Evolutionary conservation across 1,140 invertebrate species (phyloP).

Genomic region (Drosophila lacteicornis): DNA sequence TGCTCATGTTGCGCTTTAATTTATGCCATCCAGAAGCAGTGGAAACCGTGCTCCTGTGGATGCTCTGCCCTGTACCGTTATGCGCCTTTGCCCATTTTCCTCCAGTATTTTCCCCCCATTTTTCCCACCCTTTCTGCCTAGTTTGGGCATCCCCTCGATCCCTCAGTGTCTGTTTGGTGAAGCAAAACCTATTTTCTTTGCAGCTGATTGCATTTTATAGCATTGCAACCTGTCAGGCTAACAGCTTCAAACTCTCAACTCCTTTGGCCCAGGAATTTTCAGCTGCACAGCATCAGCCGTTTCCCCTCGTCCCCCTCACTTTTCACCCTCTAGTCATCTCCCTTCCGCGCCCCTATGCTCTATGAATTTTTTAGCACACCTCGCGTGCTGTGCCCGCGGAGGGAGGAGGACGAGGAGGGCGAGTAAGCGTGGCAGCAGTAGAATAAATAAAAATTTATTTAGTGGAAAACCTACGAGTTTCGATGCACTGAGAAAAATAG

Average conservation of each 20-base stretch:
- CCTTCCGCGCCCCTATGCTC: neutral
- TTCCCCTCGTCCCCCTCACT: neutral
- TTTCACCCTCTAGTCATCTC: neutral
- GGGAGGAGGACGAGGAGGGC: neutral
- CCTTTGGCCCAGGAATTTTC: conserved; percentile 47
- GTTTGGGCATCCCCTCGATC: conserved; percentile 3
- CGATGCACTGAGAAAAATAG: conserved; percentile 17
- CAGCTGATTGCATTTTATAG: conserved; percentile 82
- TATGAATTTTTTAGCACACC: conserved; percentile 72
- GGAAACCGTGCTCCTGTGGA: conserved; percentile 19
- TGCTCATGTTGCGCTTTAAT: conserved; percentile 66
- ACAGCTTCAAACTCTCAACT: conserved; percentile 40
- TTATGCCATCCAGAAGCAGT: conserved; percentile 63
- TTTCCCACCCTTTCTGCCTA: neutral
- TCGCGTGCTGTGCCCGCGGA: conserved; percentile 23
- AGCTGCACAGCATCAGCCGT: conserved; percentile 12
- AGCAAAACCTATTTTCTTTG: conserved; percentile 79
- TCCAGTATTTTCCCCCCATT: conserved; percentile 5
- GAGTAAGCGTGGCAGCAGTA: conserved; percentile 8
- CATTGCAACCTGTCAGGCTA: conserved; percentile 57
- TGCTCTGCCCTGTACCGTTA: conserved; percentile 11
- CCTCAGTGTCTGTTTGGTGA: conserved; percentile 42
- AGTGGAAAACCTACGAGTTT: conserved; percentile 49
- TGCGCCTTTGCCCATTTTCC: conserved; percentile 5
- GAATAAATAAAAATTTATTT: conserved; percentile 69